These are phyloP conservation scores for Drosophila macrothrix DNA, from an alignment of 2,888 invertebrate species.

Conservation along the genomic window DNA sequence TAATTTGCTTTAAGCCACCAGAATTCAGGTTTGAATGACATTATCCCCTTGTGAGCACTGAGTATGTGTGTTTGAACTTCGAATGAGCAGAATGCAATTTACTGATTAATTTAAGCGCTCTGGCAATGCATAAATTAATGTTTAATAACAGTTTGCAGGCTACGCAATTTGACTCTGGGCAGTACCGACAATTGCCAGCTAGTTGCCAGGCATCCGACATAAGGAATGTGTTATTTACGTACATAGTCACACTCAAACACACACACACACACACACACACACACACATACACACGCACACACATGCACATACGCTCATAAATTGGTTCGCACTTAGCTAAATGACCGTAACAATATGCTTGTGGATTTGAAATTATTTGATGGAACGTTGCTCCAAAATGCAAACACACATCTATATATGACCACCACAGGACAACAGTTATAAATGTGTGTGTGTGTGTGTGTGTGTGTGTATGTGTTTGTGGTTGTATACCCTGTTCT, in stretches of 20 bases:
- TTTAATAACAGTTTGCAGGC: slow-evolving; percentile 67
- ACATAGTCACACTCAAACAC: slow-evolving; percentile 4
- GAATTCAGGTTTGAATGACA: slow-evolving; percentile 35
- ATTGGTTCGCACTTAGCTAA: slow-evolving; percentile 38
- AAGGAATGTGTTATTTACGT: slow-evolving; percentile 40
- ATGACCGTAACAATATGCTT: slow-evolving; percentile 59
- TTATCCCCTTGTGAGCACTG: slow-evolving; percentile 13
- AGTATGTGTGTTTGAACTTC: slow-evolving; percentile 9
- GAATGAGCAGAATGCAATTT: slow-evolving; percentile 58
- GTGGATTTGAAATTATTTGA: slow-evolving; percentile 55
- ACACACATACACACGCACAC: background rate
- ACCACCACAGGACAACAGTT: background rate
- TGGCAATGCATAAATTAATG: slow-evolving; percentile 75
- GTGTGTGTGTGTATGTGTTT: slow-evolving; percentile 20
- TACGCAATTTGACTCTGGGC: slow-evolving; percentile 41
- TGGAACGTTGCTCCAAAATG: slow-evolving; percentile 33
- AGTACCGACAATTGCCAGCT: slow-evolving; percentile 35
- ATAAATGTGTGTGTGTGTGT: background rate
- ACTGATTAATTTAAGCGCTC: slow-evolving; percentile 72
- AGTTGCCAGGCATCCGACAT: slow-evolving; percentile 28
- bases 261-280: background rate
- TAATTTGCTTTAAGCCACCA: slow-evolving; percentile 56
- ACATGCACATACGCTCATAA: background rate
- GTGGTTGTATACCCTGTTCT: slow-evolving; percentile 4
- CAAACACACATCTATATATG: slow-evolving; percentile 8